phyloP scores from a whole-genome alignment of 1,140 invertebrate genomes.

The Drosophila biarmipes region DNA sequence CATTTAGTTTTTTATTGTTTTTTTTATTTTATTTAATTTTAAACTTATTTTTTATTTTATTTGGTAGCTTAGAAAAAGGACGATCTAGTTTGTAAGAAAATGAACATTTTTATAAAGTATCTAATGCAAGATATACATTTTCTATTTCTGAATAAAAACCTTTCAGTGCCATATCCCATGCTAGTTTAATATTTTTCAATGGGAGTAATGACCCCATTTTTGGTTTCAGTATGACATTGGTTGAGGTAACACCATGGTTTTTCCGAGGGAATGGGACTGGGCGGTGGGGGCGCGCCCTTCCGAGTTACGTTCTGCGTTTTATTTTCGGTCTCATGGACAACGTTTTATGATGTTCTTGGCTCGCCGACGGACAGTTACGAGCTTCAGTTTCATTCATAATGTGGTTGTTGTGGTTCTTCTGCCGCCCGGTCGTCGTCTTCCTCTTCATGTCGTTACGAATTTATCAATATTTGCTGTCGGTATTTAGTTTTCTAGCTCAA shows the following conservation, averaged over 20 bases:
- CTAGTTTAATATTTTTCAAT: neutral
- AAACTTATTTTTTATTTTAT: too few species aligned
- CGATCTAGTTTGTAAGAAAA: too few species aligned
- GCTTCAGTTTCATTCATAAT: slow-evolving; percentile 41
- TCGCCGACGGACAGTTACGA: slow-evolving; percentile 13
- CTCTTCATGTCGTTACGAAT: slow-evolving; percentile 39
- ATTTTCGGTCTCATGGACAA: slow-evolving; percentile 40
- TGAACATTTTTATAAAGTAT: too few species aligned
- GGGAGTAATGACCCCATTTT: slow-evolving; percentile 5
- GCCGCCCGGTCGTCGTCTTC: slow-evolving; percentile 5
- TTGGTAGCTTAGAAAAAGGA: too few species aligned
- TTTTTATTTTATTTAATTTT: too few species aligned
- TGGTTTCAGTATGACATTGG: slow-evolving; percentile 18
- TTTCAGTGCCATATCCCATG: too few species aligned
- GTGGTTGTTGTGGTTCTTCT: slow-evolving; percentile 28
- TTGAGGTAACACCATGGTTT: slow-evolving; percentile 8
- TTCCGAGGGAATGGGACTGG: neutral
- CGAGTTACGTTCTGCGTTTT: slow-evolving; percentile 44
- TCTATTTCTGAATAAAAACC: too few species aligned
- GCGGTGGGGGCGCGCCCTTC: slow-evolving; percentile 3
- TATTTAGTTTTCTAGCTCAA: slow-evolving; percentile 64
- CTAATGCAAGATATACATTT: too few species aligned
- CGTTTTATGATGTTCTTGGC: slow-evolving; percentile 45
- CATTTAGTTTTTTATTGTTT: too few species aligned
- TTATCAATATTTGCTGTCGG: slow-evolving; percentile 62